Evolutionary conservation across 2,888 invertebrate species (phyloP).

Genomic region (Lasioglossum calceatum): DNA sequence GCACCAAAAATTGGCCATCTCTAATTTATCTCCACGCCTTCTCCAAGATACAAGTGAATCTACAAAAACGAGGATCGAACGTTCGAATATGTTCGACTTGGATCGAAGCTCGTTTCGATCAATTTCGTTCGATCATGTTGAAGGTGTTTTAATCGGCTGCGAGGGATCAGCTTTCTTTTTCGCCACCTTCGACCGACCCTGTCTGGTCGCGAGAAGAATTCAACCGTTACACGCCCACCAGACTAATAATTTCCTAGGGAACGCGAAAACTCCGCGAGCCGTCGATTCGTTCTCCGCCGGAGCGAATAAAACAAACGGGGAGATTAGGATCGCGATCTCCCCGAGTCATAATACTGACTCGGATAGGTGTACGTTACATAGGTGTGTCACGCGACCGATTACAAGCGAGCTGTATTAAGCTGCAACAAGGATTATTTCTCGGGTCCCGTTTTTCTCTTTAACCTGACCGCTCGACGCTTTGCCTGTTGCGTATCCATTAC

Average conservation of each 20-base stretch:
- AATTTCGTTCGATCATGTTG: neutral
- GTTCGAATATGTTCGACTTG: neutral
- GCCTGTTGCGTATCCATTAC: conserved; percentile 24
- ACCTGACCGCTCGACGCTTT: neutral
- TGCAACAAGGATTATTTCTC: conserved; percentile 59
- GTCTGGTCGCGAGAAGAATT: neutral
- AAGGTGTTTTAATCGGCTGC: neutral
- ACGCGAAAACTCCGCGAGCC: neutral
- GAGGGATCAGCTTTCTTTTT: neutral
- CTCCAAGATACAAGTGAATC: neutral
- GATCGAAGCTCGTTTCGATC: neutral
- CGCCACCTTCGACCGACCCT: neutral
- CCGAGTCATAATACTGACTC: conserved; percentile 48
- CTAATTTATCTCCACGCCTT: neutral
- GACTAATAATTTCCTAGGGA: neutral
- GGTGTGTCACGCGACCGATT: conserved; percentile 62
- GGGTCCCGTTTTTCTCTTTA: conserved; percentile 53
- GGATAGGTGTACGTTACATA: conserved; percentile 38
- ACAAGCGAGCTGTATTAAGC: conserved; percentile 36
- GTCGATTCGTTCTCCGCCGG: conserved; percentile 31
- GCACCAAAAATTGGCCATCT: neutral
- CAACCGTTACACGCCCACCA: neutral
- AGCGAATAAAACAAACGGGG: conserved; percentile 51
- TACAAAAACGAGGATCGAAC: neutral
- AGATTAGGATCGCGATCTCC: conserved; percentile 62